Base-by-base conservation (phyloP, 2,888 invertebrate species). In the Noctuana brunneofusca region DNA sequence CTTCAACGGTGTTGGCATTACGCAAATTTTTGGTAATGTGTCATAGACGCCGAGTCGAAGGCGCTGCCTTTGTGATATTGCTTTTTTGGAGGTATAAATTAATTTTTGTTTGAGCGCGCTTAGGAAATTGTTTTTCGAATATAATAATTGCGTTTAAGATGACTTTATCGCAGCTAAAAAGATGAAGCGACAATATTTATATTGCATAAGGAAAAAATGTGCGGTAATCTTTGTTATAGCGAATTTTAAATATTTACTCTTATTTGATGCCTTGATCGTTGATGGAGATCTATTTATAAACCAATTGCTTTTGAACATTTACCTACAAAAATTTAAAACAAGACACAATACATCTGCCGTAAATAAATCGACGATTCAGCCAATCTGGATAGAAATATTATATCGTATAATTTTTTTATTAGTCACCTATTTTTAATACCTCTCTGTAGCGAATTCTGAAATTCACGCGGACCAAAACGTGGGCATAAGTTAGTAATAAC, bases 1-100 rank as follows among this genome's bases (percentile, higher is more conserved):
- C 81, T 77, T 72, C 68, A 80, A 82, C 78, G 78, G 81, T 83
- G 83, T 86, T 85, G 81, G 87, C 82, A 81, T 84, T 80, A 87
- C 81, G 83, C 78, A 83, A 84, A 83, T 84, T 87, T 83, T 68
- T 73, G 70, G 81, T 85, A 83, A 86, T 86, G 83, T 80, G 81
- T 84, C 81, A 81, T 80, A 81, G 75, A 74, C 72, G 70, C 73
- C 72, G 74, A 76, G 73, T 71, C 74, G 73, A 75, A 71, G 74
- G 71, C 68, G 69, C 71, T 76, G 75, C 76, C 79, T 81, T 84
- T 79, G 83, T 84, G 83, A 81, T 73, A 78, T 83, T 84, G 79
- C 35, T 52, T 75, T 69, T 71, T 59, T 72, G 67, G 75, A 74
- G 78, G 78, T 78, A 76, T 79, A 81, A 83, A 82, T 82, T 79